Evolutionary conservation across 2,888 invertebrate genomes (phyloP), one percentile per base, ranked within the genome.

Genomic region (Noctua pronuba): DNA sequence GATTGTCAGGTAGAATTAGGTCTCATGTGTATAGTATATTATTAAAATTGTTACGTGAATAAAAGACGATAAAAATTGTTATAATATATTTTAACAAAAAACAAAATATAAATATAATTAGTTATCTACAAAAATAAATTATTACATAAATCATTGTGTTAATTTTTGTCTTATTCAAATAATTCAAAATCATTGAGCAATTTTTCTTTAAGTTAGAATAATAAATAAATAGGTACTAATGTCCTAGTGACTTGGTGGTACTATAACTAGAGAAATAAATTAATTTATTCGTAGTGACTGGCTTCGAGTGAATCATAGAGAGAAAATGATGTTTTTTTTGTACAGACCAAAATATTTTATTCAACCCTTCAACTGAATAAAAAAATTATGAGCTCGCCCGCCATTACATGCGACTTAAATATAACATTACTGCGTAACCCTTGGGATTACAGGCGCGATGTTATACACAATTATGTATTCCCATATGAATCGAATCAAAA

Each of bases 181-280:
- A 41, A 52, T n/a, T 62, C 28, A 24, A 73, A 75, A 77, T 4
- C 21, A 77, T 78, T 77, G 77, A 77, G 77, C 77, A 78, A 44
- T 44, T 77, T 65, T 46, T 44, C 16, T 41, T 55, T 18, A 68
- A 65, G 5, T 74, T 73, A 64, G 5, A n/a, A 65, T n/a, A 65
- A 41, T 41, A 65, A 76, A 46, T 83, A 84, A 86, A 86, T 88
- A 88, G 79, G 80, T 84, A 88, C 86, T 94, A 94, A 80, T 86
- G 94, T 94, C 94, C 94, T 94, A 94, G 88, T 94, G 94, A 94
- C 94, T 94, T 87, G 91, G 91, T 92, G 88, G 86, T 88, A 83
- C 82, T 90, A 90, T 73, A 77, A 38, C 87, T 91, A 90, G 13
- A 73, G 31, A 77, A 81, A 82, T 84, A 83, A 86, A 83, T 75